phyloP scores from a whole-genome alignment of 2,888 invertebrate genomes.

The Calameuta idolon region DNA sequence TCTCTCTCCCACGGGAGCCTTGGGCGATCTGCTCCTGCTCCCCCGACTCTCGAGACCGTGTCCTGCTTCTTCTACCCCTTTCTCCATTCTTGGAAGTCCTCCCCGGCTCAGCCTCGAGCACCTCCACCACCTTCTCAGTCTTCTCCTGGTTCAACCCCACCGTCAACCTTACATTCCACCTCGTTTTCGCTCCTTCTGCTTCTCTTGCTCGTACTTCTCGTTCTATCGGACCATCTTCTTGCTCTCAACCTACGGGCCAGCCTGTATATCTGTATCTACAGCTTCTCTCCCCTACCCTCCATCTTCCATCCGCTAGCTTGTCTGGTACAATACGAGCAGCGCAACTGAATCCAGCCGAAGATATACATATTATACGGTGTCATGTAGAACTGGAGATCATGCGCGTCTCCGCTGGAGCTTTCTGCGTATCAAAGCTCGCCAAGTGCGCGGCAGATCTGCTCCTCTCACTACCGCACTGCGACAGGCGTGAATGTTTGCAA shows the following conservation, averaged over 20 bases:
- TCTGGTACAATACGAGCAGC: conserved; percentile 31
- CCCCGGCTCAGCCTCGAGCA: not conserved
- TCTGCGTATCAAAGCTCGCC: not conserved
- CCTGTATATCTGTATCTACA: not conserved
- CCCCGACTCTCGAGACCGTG: conserved; percentile 6
- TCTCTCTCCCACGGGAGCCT: conserved; percentile 40
- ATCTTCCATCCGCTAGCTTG: conserved; percentile 26
- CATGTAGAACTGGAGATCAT: not conserved
- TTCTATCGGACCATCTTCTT: conserved; percentile 17
- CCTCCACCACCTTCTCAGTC: not conserved
- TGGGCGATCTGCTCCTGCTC: conserved; percentile 28
- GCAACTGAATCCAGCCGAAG: conserved; percentile 21
- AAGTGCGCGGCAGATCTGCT: not conserved
- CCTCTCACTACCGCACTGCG: not conserved
- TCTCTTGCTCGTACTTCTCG: conserved; percentile 31
- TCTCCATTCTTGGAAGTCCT: not conserved
- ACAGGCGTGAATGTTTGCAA: not conserved
- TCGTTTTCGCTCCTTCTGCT: conserved; percentile 26
- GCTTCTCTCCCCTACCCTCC: conserved; percentile 24
- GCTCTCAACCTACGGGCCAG: not conserved
- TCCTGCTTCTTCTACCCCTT: conserved; percentile 2
- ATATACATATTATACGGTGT: conserved; percentile 10
- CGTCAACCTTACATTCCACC: conserved; percentile 20
- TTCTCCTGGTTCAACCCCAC: not conserved
- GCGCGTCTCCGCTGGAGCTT: not conserved